These are phyloP conservation scores for Troides helena DNA, from an alignment of 2,888 invertebrate species.

Conservation along the genomic window DNA sequence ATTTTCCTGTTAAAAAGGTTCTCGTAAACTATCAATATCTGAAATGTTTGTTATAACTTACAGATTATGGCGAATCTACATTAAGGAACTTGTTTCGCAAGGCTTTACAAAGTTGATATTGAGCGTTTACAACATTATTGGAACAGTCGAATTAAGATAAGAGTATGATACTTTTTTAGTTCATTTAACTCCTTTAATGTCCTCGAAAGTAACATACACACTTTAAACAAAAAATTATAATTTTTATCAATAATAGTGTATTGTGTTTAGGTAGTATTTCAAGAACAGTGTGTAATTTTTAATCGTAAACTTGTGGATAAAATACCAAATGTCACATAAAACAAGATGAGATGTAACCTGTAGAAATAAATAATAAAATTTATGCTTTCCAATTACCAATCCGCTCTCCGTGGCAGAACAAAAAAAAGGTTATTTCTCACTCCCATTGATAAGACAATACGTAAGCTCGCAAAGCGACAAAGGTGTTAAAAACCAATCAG, in stretches of 20 bases:
- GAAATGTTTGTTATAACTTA: background rate
- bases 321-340: background rate
- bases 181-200: background rate
- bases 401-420: background rate
- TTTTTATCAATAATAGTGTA: too few relatives aligned
- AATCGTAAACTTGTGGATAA: background rate
- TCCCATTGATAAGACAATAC: slow-evolving; percentile 7
- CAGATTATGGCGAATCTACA: slow-evolving; percentile 1
- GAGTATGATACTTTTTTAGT: background rate
- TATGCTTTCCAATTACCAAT: slow-evolving; percentile 19
- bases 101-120: background rate
- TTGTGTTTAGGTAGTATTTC: too few relatives aligned
- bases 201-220: background rate
- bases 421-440: slow-evolving; percentile 13
- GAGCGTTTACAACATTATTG: background rate
- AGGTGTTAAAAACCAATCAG: slow-evolving; percentile 18
- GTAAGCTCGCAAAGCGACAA: slow-evolving; percentile 11
- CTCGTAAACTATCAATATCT: background rate
- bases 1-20: background rate
- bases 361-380: slow-evolving; percentile 9
- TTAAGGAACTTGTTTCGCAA: background rate
- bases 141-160: background rate
- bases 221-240: background rate
- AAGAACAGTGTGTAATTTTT: background rate
- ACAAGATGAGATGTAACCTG: background rate